phyloP scores from a whole-genome alignment of 2,888 invertebrate species.

The Shargacucullia verbasci region DNA sequence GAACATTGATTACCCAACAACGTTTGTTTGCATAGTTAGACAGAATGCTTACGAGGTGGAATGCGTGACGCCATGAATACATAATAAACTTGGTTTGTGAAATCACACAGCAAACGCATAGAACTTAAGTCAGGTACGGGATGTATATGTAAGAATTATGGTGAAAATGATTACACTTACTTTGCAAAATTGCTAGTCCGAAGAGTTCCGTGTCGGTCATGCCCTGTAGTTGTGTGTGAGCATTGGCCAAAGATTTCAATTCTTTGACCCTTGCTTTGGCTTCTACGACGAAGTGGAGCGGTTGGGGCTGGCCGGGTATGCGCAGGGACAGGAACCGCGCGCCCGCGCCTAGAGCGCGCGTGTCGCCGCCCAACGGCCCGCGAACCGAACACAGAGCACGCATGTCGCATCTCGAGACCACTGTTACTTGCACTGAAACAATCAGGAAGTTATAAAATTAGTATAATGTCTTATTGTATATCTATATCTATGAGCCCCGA shows the following conservation, averaged over 20 bases:
- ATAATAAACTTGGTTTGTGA: constrained; percentile 67
- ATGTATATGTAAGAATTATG: constrained; percentile 20
- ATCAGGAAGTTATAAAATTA: constrained; percentile 20
- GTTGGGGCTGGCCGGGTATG: constrained; percentile 88
- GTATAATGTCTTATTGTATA: too few relatives aligned
- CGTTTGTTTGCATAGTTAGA: constrained; percentile 68
- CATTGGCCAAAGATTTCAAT: constrained; percentile 94
- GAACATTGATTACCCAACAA: constrained; percentile 70
- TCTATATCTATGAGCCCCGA: too few relatives aligned
- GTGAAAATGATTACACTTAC: constrained; percentile 82
- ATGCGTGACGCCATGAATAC: constrained; percentile 69
- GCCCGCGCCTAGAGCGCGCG: constrained; percentile 90
- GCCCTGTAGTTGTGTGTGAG: constrained; percentile 94
- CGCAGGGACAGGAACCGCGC: constrained; percentile 91
- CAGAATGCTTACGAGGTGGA: constrained; percentile 65
- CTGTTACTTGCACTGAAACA: constrained; percentile 84
- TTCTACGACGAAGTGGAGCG: constrained; percentile 90
- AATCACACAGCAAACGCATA: constrained; percentile 61
- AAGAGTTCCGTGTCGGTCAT: constrained; percentile 96
- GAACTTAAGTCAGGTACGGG: constrained; percentile 52
- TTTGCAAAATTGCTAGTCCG: constrained; percentile 95
- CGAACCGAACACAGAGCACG: constrained; percentile 95
- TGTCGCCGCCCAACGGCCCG: constrained; percentile 94
- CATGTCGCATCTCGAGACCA: constrained; percentile 90
- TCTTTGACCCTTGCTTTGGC: constrained; percentile 95